phyloP scores from a whole-genome alignment of 64 coral and sea anemone genomes.

The Stylophora pistillata region DNA sequence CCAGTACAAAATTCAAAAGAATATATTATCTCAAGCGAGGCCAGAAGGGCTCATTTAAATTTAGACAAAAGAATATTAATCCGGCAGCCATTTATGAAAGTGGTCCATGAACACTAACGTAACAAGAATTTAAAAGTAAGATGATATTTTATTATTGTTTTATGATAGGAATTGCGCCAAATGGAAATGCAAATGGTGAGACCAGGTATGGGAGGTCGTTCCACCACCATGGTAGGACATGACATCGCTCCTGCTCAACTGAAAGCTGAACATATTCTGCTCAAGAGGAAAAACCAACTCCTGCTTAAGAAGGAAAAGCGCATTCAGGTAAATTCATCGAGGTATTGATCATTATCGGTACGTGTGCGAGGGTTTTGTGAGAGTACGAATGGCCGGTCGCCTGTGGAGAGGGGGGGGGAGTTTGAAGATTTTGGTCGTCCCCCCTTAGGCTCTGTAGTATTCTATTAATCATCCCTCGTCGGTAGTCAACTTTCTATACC shows the following conservation, averaged over 20 bases:
- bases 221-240: constrained; percentile 59
- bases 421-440: no score
- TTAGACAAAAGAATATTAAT: no score
- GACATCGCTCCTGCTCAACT: constrained; percentile 75
- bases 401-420: no score
- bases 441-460: no score
- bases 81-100: no score
- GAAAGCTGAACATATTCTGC: constrained; percentile 89
- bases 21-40: no score
- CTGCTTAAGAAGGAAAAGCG: constrained; percentile 95
- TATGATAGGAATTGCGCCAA: constrained; percentile 86
- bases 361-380: neutral
- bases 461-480: no score
- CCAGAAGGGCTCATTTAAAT: no score
- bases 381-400: neutral
- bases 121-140: neutral
- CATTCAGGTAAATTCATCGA: constrained; percentile 57
- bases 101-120: neutral
- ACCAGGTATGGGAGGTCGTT: constrained; percentile 72
- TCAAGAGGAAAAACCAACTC: constrained; percentile 86
- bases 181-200: constrained; percentile 89
- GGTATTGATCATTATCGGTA: neutral
- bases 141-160: neutral
- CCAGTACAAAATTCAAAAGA: no score
- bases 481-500: no score